Percentiles rank a stretch among this genome's conserved stretches.
Evolutionary conservation across 2,888 invertebrate species (phyloP).

Genomic region (Sceliomorpha sp.): DNA sequence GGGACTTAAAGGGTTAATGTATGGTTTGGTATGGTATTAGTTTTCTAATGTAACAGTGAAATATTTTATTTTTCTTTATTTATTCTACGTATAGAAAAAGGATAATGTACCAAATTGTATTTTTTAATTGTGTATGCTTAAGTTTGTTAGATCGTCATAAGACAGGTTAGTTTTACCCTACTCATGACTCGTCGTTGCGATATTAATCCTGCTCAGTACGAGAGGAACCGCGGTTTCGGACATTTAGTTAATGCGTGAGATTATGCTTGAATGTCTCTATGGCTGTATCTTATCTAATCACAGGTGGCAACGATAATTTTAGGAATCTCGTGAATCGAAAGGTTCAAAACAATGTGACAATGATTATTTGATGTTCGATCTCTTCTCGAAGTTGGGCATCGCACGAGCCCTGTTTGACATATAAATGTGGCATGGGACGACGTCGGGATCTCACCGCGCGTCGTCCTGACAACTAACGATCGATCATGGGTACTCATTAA

Average conservation of each 20-base stretch:
- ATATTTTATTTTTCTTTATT: too few species aligned
- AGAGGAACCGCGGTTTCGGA: conserved; percentile 84
- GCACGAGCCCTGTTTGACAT: conserved; percentile 68
- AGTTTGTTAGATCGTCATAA: conserved; percentile 85
- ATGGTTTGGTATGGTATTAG: too few species aligned
- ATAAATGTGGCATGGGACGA: conserved; percentile 59
- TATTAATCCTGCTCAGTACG: conserved; percentile 82
- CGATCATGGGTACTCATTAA: conserved; percentile 81
- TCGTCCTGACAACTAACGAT: conserved; percentile 70
- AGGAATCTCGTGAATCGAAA: conserved; percentile 80
- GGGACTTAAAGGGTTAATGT: too few species aligned
- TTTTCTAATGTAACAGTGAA: too few species aligned
- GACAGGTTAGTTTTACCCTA: conserved; percentile 83
- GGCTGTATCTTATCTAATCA: conserved; percentile 84
- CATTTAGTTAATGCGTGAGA: conserved; percentile 83
- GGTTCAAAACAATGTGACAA: conserved; percentile 73
- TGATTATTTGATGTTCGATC: conserved; percentile 21
- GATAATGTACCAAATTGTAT: too few species aligned
- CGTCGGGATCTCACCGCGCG: conserved; percentile 68
- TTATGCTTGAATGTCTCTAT: conserved; percentile 83
- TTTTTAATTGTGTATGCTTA: too few species aligned
- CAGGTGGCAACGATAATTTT: conserved; percentile 80
- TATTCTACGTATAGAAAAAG: too few species aligned
- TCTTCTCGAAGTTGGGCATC: conserved; percentile 20
- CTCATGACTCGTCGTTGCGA: conserved; percentile 81